Base-by-base conservation (phyloP, 2,888 invertebrate genomes). In the Hermaeophaga mercurialis region DNA sequence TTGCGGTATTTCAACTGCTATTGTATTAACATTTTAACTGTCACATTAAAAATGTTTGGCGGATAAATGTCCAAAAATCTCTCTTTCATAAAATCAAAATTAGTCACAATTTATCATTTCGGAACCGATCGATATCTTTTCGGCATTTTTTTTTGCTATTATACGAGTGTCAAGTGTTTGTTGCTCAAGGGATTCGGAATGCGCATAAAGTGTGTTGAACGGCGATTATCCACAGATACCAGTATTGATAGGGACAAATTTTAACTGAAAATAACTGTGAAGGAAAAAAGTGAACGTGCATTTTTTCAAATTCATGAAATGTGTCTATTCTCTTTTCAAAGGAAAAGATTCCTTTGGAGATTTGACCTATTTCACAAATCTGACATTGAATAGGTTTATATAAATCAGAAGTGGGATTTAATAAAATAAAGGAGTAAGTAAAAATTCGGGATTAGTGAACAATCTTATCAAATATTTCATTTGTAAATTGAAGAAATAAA, bases 191-290 rank as follows among this genome's bases (percentile, higher is more conserved):
- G 49, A 15, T 49, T 49, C 49, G 49, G 49, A 18, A 39, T 39
- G 38, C 11, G 38, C 18, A 14, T 17, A 50, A 31, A 50, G 41
- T 49, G 39, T 17, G 22, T 50, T 50, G 28, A 43, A 22, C 31
- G 41, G 31, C 41, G 50, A 50, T 50, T 50, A 50, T 50, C 43
- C 50, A 43, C 39, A 19, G 50, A 50, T 50, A 50, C 50, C 39
- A 19, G 19, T 22, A 49, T 49, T 18, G 48, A 49, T 49, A 43
- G 43, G 50, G 41, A 41, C 41, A 28, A 11, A 26, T 19, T 50
- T 36, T 50, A 49, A 38, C 49, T 49, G 49, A 38, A 33, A 36
- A 36, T 19, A 34, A n/a, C 24, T 17, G 31, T 47, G 47, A 18
- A 41, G 19, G 9, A 41, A 24, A 15, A 19, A 41, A 9, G 6